Evolutionary conservation across 1,140 invertebrate species (phyloP), one percentile per base, ranked within the genome.

Genomic region (Drosophila pandora): DNA sequence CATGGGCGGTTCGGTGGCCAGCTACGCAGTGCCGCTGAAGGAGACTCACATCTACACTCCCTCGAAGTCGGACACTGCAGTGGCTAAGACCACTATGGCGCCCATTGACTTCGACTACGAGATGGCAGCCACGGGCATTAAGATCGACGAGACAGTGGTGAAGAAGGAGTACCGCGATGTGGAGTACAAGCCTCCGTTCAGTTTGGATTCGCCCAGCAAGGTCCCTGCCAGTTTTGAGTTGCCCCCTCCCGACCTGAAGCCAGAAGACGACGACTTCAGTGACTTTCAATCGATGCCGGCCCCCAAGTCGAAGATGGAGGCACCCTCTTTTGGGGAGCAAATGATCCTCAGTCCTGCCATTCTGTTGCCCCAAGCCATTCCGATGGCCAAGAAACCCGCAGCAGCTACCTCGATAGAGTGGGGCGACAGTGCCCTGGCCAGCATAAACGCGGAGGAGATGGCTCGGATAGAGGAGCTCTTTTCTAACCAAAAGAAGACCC

Each of bases 361-460:
- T 23, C 28, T 91, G 59, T 59, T 91, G 67, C 90, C 90, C 2
- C 88, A 91, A 48, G 69, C 88, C 21, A 90, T 91, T 50, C 74
- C 84, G 0, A 12, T 91, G 55, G 79, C 79, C 17, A 88, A 90
- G 61, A 93, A 67, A 32, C 2, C 43, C 8, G 8, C 13, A 23
- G 9, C 28, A 10, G 37, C 59, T 0, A 28, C 93, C 0, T 92
- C 93, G 69, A 94, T 95, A 17, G 94, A 94, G 76, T 95, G 94
- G 94, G 94, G 94, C 13, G 94, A 94, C 79, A 84, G 80, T 32
- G 68, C 85, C 2, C 32, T 75, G 48, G 93, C 94, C 6, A 94
- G 93, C 49, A 94, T 95, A 56, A 93, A 94, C 76, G 93, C 94
- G n/a, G 94, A 94, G 79, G 94, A 95, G 81, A 88, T 95, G 41